Conservation (phyloP, 1,140 invertebrate genomes). For the Himalopsyche phryganea region DNA sequence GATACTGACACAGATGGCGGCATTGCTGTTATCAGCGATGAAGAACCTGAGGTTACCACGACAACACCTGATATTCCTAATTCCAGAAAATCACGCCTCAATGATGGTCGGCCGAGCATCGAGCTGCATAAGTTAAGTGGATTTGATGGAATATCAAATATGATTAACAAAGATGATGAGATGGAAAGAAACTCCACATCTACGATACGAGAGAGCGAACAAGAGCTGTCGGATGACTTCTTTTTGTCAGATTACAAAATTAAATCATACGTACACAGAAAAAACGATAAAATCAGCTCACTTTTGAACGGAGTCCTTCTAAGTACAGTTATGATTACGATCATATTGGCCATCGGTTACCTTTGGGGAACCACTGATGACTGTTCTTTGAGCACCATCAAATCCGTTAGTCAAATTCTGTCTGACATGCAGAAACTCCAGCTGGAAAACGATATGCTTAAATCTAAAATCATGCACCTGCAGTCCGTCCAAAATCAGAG, state of each 20-base stretch:
- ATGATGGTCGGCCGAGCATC: too few species aligned
- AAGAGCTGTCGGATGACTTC: conserved; percentile 35
- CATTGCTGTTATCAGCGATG: conserved; percentile 27
- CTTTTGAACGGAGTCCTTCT: conserved; percentile 48
- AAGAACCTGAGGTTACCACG: conserved; percentile 18
- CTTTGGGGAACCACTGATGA: conserved; percentile 51
- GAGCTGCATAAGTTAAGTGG: neutral
- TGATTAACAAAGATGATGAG: neutral
- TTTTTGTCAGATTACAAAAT: conserved; percentile 38
- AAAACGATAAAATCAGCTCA: conserved; percentile 48
- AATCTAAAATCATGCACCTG: conserved; percentile 26
- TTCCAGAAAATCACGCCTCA: neutral
- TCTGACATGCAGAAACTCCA: conserved; percentile 50
- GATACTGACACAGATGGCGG: conserved; percentile 28
- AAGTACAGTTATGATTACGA: conserved; percentile 48
- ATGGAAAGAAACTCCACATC: conserved; percentile 28
- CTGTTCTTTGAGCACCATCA: conserved; percentile 40
- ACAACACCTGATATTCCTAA: conserved; percentile 2
- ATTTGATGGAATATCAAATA: neutral
- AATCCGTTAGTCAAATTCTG: conserved; percentile 48
- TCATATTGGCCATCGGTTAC: conserved; percentile 48
- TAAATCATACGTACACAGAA: conserved; percentile 49
- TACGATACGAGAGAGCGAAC: conserved; percentile 33
- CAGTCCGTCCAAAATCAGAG: conserved; percentile 10
- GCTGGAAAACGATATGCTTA: conserved; percentile 48